phyloP scores from a whole-genome alignment of 2,888 invertebrate species.

The Linnaemya tessellans region DNA sequence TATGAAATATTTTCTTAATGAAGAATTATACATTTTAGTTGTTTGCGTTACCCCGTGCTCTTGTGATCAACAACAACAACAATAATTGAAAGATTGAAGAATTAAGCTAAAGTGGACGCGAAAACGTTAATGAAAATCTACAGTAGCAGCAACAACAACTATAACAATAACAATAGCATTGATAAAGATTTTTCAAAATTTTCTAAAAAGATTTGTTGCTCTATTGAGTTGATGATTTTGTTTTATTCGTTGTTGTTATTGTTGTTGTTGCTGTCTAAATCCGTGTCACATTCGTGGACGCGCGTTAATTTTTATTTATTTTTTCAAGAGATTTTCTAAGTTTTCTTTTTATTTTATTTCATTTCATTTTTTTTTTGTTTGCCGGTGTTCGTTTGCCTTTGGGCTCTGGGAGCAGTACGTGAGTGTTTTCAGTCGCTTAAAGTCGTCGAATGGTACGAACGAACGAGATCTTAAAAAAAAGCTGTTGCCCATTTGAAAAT shows the following conservation, averaged over 20 bases:
- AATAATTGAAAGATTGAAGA: conserved; percentile 37
- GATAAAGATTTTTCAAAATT: conserved; percentile 57
- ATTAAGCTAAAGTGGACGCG: conserved; percentile 23
- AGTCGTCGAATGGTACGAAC: conserved; percentile 71
- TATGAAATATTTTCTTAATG: conserved; percentile 52
- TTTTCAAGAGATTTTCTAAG: conserved; percentile 52
- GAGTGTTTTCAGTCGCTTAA: conserved; percentile 68
- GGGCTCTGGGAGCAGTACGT: conserved; percentile 60
- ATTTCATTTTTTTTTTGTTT: conserved; percentile 28
- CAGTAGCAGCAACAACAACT: conserved; percentile 21
- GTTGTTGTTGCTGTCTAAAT: conserved; percentile 56
- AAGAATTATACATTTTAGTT: conserved; percentile 24
- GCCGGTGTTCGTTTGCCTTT: conserved; percentile 61
- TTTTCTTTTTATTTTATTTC: conserved; percentile 40
- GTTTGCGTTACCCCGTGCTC: conserved; percentile 7
- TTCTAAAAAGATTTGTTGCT: conserved; percentile 56
- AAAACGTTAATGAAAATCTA: conserved; percentile 57
- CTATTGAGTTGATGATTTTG: conserved; percentile 51
- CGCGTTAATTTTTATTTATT: conserved; percentile 45
- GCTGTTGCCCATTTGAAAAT: conserved; percentile 44
- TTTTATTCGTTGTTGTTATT: conserved; percentile 44
- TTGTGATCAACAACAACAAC: conserved; percentile 34
- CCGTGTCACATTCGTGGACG: conserved; percentile 70
- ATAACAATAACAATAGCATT: conserved; percentile 23
- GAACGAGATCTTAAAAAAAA: conserved; percentile 63